Evolutionary conservation across 2,888 invertebrate genomes (phyloP).

Genomic region (Caenorhabditis plicata): DNA sequence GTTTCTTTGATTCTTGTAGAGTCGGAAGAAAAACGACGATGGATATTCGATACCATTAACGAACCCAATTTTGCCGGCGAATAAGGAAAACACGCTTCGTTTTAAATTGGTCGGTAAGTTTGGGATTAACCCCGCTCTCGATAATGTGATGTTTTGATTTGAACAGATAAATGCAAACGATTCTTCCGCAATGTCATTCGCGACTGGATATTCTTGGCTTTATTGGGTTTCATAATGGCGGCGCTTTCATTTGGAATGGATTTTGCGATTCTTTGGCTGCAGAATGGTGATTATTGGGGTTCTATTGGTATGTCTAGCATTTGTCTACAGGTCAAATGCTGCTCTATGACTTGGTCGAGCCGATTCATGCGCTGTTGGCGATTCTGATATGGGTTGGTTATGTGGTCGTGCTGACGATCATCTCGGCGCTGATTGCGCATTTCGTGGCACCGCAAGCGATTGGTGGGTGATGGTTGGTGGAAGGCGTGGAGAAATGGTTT

Average conservation of each 20-base stretch:
- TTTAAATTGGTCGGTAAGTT: no score
- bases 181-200: slow-evolving; percentile 39
- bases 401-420: slow-evolving; percentile 44
- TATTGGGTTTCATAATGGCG: slow-evolving; percentile 69
- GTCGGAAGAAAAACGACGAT: slow-evolving; percentile 26
- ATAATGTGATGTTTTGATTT: background rate
- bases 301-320: background rate
- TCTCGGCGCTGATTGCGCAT: slow-evolving; percentile 77
- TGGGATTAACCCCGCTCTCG: no score
- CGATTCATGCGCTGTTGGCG: slow-evolving; percentile 10
- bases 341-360: slow-evolving; percentile 19
- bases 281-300: slow-evolving; percentile 38
- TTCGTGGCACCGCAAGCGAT: slow-evolving; percentile 95
- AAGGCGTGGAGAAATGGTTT: background rate
- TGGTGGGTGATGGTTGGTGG: slow-evolving; percentile 70
- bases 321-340: slow-evolving; percentile 36
- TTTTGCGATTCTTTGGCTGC: slow-evolving; percentile 50
- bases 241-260: slow-evolving; percentile 58
- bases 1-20: background rate
- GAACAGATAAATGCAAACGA: slow-evolving; percentile 11
- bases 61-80: no score
- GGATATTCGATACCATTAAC: slow-evolving; percentile 23
- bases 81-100: no score
- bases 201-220: slow-evolving; percentile 68
- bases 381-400: slow-evolving; percentile 52